Conservation (phyloP, 2,888 invertebrate genomes). For the Netelia inedita region DNA sequence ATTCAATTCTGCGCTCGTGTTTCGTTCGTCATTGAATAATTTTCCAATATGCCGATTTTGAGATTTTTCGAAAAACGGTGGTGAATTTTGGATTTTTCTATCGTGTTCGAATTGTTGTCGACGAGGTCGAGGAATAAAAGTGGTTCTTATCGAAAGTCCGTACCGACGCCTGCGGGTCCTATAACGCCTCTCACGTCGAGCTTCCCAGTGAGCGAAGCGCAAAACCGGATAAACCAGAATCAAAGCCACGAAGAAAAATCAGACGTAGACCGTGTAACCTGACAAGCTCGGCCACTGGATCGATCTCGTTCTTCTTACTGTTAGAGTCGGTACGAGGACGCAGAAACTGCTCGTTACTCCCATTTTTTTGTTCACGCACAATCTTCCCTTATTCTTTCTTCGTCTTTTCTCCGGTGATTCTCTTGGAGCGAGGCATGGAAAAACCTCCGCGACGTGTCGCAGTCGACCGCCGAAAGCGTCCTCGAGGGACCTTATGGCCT, state of each 20-base stretch:
- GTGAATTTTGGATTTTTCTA: not conserved
- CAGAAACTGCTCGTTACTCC: constrained; percentile 21
- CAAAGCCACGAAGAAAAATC: not conserved
- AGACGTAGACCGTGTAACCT: constrained; percentile 32
- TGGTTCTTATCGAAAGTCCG: constrained; percentile 46
- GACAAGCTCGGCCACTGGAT: constrained; percentile 49
- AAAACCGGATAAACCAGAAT: constrained; percentile 43
- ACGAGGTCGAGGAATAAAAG: constrained; percentile 25
- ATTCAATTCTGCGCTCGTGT: too few relatives aligned
- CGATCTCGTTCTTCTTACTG: constrained; percentile 30
- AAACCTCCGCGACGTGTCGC: constrained; percentile 44
- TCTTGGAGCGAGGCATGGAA: constrained; percentile 32
- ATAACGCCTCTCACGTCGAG: constrained; percentile 33
- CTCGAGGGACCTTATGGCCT: constrained; percentile 51
- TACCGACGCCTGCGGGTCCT: constrained; percentile 52
- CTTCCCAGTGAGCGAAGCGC: not conserved
- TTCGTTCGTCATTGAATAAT: too few relatives aligned
- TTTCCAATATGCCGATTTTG: not conserved
- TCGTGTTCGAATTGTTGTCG: not conserved
- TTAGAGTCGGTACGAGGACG: constrained; percentile 25
- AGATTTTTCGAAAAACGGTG: not conserved
- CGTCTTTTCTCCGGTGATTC: constrained; percentile 26
- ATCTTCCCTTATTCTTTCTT: not conserved
- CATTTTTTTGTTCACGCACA: not conserved
- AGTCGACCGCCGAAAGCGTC: constrained; percentile 47